These are phyloP conservation scores for Drosophila testacea DNA, from an alignment of 2,888 invertebrate genomes.

Conservation along the genomic window DNA sequence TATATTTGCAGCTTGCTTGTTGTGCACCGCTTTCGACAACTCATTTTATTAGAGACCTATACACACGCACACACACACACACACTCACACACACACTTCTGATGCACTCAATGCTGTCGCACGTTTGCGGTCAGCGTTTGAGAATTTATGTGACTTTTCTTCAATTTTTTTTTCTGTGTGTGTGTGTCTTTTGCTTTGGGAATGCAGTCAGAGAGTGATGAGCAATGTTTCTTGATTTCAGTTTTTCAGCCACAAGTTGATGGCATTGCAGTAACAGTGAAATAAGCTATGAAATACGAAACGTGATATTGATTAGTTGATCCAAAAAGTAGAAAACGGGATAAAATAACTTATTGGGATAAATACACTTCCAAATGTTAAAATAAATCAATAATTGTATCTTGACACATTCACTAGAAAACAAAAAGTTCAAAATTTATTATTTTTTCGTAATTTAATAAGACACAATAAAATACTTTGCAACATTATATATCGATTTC, in stretches of 20 bases:
- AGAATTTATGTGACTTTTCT: slow-evolving; percentile 72
- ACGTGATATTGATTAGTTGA: slow-evolving; percentile 27
- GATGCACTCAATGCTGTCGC: slow-evolving; percentile 57
- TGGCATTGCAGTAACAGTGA: slow-evolving; percentile 18
- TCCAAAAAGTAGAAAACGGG: slow-evolving; percentile 11
- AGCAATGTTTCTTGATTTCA: slow-evolving; percentile 68
- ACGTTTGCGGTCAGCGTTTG: slow-evolving; percentile 71
- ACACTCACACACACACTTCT: slow-evolving; percentile 24
- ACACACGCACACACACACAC: slow-evolving; percentile 26
- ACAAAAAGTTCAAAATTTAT: too few species aligned
- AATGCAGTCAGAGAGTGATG: slow-evolving; percentile 37
- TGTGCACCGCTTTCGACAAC: slow-evolving; percentile 74
- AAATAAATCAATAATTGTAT: too few species aligned
- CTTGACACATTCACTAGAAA: too few species aligned
- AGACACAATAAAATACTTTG: too few species aligned
- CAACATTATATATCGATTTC: too few species aligned
- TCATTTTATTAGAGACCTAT: slow-evolving; percentile 73
- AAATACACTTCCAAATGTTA: too few species aligned
- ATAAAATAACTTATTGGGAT: background rate
- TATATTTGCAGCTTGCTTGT: slow-evolving; percentile 64
- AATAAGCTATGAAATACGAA: slow-evolving; percentile 20
- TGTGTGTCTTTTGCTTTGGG: slow-evolving; percentile 2
- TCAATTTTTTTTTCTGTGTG: slow-evolving; percentile 16
- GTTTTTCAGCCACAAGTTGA: slow-evolving; percentile 35
- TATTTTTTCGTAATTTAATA: too few species aligned